Evolutionary conservation across 64 coral and sea anemone genomes (phyloP).

Genomic region (Platygyra sinensis): DNA sequence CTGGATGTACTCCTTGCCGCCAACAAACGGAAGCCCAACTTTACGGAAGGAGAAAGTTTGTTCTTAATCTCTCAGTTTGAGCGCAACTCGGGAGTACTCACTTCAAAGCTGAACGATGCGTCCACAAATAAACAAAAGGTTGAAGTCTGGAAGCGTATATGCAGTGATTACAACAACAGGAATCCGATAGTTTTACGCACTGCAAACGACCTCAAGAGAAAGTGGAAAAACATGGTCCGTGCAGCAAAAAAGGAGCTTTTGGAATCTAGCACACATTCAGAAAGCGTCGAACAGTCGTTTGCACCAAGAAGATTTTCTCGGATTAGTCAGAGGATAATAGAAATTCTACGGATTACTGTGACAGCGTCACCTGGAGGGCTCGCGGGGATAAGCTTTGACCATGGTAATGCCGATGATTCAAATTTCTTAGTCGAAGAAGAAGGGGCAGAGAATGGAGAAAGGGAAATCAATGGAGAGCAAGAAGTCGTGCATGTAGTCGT

Average conservation of each 20-base stretch:
- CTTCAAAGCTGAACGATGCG: constrained; percentile 58
- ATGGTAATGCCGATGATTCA: constrained; percentile 3
- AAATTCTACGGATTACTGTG: constrained; percentile 21
- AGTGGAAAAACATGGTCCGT: constrained; percentile 71
- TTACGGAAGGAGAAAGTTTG: constrained; percentile 64
- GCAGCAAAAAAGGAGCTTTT: constrained; percentile 44
- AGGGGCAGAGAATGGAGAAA: neutral
- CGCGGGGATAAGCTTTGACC: neutral
- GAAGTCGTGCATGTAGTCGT: constrained; percentile 10
- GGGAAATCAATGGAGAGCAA: neutral
- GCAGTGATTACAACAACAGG: constrained; percentile 38
- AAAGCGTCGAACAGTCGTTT: neutral
- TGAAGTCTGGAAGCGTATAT: constrained; percentile 64
- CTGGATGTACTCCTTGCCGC: constrained; percentile 23
- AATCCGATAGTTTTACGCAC: constrained; percentile 50
- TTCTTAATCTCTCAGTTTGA: constrained; percentile 58
- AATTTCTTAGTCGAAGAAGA: neutral
- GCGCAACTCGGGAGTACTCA: constrained; percentile 46
- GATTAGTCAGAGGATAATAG: constrained; percentile 54
- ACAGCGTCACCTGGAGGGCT: neutral
- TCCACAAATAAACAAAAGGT: constrained; percentile 62
- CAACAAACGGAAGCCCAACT: constrained; percentile 63
- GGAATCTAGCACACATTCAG: neutral
- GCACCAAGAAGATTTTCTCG: constrained; percentile 23
- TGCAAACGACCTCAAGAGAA: constrained; percentile 57